Percentiles rank a stretch among this genome's conserved stretches.
phyloP scores from a whole-genome alignment of 2,113 vertebrate species.

The Telmatochromis sp. region DNA sequence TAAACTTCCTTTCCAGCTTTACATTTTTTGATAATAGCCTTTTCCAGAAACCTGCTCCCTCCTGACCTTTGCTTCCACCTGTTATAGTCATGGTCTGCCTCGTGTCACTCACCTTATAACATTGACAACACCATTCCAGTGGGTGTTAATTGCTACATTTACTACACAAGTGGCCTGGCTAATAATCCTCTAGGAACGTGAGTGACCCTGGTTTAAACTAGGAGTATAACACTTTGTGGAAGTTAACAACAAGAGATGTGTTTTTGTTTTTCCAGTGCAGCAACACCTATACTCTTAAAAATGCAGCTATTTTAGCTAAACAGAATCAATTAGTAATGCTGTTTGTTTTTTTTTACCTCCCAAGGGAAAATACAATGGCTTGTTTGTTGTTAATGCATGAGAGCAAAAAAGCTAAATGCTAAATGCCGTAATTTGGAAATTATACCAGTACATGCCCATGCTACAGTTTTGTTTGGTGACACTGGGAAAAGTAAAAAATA shows the following conservation, averaged over 20 bases:
- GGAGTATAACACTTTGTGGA: constrained; percentile 18
- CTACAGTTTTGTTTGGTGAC: not conserved
- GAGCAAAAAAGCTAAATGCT: not conserved
- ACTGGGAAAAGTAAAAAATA: not conserved
- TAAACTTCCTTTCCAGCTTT: constrained; percentile 50
- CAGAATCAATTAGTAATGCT: not conserved
- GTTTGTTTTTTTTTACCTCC: not conserved
- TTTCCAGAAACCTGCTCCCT: constrained; percentile 62
- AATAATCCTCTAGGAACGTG: constrained; percentile 45
- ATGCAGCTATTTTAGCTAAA: not conserved
- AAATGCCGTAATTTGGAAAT: not conserved
- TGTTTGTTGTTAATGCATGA: constrained; percentile 10
- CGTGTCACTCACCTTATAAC: constrained; percentile 73
- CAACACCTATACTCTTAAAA: not conserved
- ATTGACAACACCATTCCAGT: constrained; percentile 54
- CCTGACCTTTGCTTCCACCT: constrained; percentile 68
- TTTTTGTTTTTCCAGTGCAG: not conserved
- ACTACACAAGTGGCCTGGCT: constrained; percentile 38
- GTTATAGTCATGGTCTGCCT: constrained; percentile 59
- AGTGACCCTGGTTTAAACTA: constrained; percentile 9
- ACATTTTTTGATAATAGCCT: constrained; percentile 45
- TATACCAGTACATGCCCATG: not conserved
- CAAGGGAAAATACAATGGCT: constrained; percentile 12
- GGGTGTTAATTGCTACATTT: constrained; percentile 60
- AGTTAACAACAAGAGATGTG: constrained; percentile 31